A percentile compares a stretch with the other conserved stretches of the same genome.
phyloP scores from a whole-genome alignment of 1,140 invertebrate species.

The Drosophila fuyamai region DNA sequence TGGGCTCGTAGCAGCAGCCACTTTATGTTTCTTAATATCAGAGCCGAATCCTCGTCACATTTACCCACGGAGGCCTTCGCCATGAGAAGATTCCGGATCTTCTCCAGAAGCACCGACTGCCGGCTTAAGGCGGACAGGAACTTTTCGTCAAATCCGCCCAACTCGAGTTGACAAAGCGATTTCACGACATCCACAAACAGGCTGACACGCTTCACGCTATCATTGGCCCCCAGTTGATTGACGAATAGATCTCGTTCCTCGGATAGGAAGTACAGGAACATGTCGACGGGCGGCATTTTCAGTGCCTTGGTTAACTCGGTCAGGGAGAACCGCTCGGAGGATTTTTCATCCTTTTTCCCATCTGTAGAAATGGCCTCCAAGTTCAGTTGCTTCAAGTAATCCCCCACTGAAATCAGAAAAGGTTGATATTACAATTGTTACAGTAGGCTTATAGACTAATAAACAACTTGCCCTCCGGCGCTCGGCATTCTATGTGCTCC shows the following conservation, averaged over 20 bases:
- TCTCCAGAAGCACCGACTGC: constrained; percentile 38
- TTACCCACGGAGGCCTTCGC: constrained; percentile 2
- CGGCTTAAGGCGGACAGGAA: constrained; percentile 43
- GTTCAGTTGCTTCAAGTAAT: constrained; percentile 17
- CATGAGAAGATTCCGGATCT: constrained; percentile 33
- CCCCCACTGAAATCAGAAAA: constrained; percentile 7
- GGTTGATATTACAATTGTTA: background rate
- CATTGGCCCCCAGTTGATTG: constrained; percentile 53
- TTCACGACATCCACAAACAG: constrained; percentile 83
- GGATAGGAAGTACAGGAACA: constrained; percentile 71
- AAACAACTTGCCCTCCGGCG: constrained; percentile 2
- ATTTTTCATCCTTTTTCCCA: constrained; percentile 1
- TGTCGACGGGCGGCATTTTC: constrained; percentile 59
- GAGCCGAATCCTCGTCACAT: constrained; percentile 39
- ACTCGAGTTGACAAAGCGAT: constrained; percentile 84
- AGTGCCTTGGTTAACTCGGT: constrained; percentile 40
- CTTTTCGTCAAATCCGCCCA: constrained; percentile 81
- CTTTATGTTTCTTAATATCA: constrained; percentile 46
- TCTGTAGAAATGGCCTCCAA: background rate
- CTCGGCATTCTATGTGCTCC: constrained; percentile 31
- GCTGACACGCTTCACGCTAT: constrained; percentile 57
- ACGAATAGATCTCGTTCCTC: constrained; percentile 69
- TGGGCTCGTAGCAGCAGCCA: constrained; percentile 53
- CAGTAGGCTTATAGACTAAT: no score
- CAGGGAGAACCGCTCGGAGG: constrained; percentile 30